phyloP scores from a whole-genome alignment of 2,888 invertebrate species.

The Odontocerum albicorne region DNA sequence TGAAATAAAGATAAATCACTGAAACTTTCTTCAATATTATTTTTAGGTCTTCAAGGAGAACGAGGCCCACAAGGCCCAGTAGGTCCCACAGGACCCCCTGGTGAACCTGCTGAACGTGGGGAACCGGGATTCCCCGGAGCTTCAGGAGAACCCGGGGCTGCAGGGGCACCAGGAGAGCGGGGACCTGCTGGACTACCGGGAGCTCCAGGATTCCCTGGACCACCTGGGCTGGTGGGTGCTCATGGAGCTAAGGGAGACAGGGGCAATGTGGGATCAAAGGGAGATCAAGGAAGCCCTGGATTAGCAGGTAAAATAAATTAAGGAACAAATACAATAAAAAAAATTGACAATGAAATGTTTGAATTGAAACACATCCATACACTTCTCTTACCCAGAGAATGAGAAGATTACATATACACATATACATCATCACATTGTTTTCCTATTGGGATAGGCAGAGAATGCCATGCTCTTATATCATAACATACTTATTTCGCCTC shows the following conservation, averaged over 20 bases:
- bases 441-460: too few relatives aligned
- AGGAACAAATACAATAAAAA: too few relatives aligned
- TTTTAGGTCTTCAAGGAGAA: slow-evolving; percentile 67
- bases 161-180: slow-evolving; percentile 73
- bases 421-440: too few relatives aligned
- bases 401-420: too few relatives aligned
- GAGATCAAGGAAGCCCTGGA: slow-evolving; percentile 72
- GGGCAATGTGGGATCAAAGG: slow-evolving; percentile 70
- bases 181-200: slow-evolving; percentile 74
- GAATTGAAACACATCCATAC: too few relatives aligned
- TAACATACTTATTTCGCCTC: too few relatives aligned
- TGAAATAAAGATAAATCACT: neutral
- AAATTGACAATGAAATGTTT: too few relatives aligned
- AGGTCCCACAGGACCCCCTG: slow-evolving; percentile 75
- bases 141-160: slow-evolving; percentile 71
- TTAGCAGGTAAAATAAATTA: slow-evolving; percentile 59
- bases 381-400: too few relatives aligned
- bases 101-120: slow-evolving; percentile 80
- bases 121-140: slow-evolving; percentile 73
- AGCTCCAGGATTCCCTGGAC: slow-evolving; percentile 67
- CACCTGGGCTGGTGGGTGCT: slow-evolving; percentile 67
- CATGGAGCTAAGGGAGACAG: slow-evolving; percentile 75
- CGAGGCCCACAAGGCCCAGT: slow-evolving; percentile 76
- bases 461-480: too few relatives aligned
- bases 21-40: neutral